A percentile compares a stretch with the other conserved stretches of the same genome.
Evolutionary conservation across 2,888 invertebrate species (phyloP).

Genomic region (Caenorhabditis panamensis): DNA sequence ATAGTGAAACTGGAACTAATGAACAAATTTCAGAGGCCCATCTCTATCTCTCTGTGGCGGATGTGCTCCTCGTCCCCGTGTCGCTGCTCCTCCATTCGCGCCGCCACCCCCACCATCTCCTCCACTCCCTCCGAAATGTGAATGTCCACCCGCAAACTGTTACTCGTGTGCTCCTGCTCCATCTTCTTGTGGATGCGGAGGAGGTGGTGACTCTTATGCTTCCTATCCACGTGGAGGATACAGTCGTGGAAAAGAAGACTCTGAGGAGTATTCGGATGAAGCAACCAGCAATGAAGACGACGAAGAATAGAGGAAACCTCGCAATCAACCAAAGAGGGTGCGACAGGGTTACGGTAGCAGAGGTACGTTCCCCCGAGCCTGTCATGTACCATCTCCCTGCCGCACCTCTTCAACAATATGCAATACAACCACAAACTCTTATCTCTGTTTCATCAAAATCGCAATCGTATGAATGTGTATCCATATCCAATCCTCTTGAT

Average conservation of each 20-base stretch:
- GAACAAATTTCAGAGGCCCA: slow-evolving; percentile 39
- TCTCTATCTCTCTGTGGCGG: slow-evolving; percentile 54
- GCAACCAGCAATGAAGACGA: slow-evolving; percentile 10
- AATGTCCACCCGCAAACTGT: slow-evolving; percentile 33
- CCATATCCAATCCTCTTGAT: background rate
- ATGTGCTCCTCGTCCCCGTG: slow-evolving; percentile 48
- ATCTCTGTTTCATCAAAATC: background rate
- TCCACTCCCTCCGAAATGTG: slow-evolving; percentile 47
- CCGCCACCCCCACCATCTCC: slow-evolving; percentile 46
- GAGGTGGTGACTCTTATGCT: slow-evolving; percentile 7
- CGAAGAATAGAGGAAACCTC: background rate
- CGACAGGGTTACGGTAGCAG: slow-evolving; percentile 5
- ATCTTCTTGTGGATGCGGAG: slow-evolving; percentile 51
- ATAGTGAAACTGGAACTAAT: background rate
- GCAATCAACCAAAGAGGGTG: background rate
- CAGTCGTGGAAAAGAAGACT: slow-evolving; percentile 6
- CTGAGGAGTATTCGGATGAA: slow-evolving; percentile 8
- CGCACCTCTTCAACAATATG: slow-evolving; percentile 2
- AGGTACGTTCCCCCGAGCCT: background rate
- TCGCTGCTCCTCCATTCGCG: slow-evolving; percentile 54
- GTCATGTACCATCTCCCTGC: slow-evolving; percentile 5
- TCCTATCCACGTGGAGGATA: slow-evolving; percentile 24
- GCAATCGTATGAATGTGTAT: background rate
- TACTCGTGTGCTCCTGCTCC: slow-evolving; percentile 50
- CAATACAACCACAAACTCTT: background rate